Conservation (phyloP, 2,113 vertebrate genomes). For the Picathartes gymnocephalus region DNA sequence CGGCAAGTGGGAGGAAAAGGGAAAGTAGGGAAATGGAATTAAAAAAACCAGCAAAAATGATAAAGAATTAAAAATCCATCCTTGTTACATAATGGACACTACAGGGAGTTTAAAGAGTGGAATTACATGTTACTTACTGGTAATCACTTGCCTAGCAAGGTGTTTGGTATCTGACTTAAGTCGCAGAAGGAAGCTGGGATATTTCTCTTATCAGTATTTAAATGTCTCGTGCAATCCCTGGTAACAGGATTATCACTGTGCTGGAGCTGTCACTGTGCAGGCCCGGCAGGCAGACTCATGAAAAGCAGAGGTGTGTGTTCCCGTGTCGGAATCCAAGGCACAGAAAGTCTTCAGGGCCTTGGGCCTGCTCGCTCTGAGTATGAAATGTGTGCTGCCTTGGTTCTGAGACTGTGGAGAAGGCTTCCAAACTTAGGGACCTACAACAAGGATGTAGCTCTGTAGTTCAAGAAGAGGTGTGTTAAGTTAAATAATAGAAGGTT, state of each 20-base stretch:
- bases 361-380: too few relatives aligned
- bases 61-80: background rate
- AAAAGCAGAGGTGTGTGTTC: background rate
- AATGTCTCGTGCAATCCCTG: background rate
- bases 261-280: background rate
- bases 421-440: too few relatives aligned
- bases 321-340: too few relatives aligned
- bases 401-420: too few relatives aligned
- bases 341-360: too few relatives aligned
- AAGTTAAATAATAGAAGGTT: too few relatives aligned
- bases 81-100: background rate
- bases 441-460: too few relatives aligned
- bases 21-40: background rate
- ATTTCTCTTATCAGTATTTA: background rate
- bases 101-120: background rate
- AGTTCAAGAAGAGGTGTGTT: too few relatives aligned
- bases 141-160: slow-evolving; percentile 29
- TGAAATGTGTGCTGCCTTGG: too few relatives aligned
- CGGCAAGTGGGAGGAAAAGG: background rate
- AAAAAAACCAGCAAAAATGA: background rate
- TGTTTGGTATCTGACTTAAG: background rate
- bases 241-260: slow-evolving; percentile 22
- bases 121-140: slow-evolving; percentile 25
- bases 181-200: background rate
- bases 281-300: background rate